phyloP scores from a whole-genome alignment of 2,888 invertebrate species.

The Hypena proboscidalis region DNA sequence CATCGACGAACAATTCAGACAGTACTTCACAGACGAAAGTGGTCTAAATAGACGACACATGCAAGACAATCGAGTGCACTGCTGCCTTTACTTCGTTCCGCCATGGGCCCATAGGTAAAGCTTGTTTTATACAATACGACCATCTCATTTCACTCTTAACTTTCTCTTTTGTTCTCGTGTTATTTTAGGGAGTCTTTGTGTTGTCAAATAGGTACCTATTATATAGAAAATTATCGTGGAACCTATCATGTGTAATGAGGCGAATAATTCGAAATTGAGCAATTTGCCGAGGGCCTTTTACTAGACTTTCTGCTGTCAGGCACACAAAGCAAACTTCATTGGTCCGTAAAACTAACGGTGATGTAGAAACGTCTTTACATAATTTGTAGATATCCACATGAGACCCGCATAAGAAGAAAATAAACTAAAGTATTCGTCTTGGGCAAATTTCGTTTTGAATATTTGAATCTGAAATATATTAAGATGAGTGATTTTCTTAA shows the following conservation, averaged over 20 bases:
- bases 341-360: no score
- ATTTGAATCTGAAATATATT: no score
- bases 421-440: no score
- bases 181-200: constrained; percentile 31
- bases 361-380: no score
- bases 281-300: constrained; percentile 32
- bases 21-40: constrained; percentile 96
- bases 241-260: constrained; percentile 51
- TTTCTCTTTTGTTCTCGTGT: constrained; percentile 38
- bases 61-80: constrained; percentile 97
- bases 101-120: constrained; percentile 97
- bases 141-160: constrained; percentile 19
- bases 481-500: no score
- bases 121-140: constrained; percentile 23
- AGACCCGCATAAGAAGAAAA: no score
- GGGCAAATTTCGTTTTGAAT: no score
- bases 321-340: no score
- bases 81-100: constrained; percentile 97
- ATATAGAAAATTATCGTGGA: constrained; percentile 26
- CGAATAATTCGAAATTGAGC: constrained; percentile 47
- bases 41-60: constrained; percentile 97
- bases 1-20: constrained; percentile 95
- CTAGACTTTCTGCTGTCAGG: constrained; percentile 11
- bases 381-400: no score
- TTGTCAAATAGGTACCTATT: constrained; percentile 29